These are phyloP conservation scores for Sarcophaga subvicina DNA, from an alignment of 2,888 invertebrate genomes.

Conservation along the genomic window DNA sequence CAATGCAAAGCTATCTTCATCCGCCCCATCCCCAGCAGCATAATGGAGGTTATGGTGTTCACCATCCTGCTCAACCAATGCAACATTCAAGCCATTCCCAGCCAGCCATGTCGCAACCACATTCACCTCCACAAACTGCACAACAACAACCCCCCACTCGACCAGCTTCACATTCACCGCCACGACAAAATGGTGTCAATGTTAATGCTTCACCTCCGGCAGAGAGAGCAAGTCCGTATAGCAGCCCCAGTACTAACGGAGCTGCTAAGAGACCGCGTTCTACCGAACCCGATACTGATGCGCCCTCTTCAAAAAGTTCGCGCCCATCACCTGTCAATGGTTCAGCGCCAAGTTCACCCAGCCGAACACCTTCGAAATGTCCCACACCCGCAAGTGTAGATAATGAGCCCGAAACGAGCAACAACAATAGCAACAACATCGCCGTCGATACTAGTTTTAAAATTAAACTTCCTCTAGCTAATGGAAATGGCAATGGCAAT, in stretches of 20 bases:
- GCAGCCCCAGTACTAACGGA: slow-evolving; percentile 5
- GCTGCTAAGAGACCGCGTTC: slow-evolving; percentile 44
- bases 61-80: slow-evolving; percentile 17
- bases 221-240: slow-evolving; percentile 33
- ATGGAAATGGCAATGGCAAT: slow-evolving; percentile 25
- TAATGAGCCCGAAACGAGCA: slow-evolving; percentile 63
- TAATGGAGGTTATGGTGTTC: slow-evolving; percentile 24
- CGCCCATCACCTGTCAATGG: slow-evolving; percentile 57
- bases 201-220: background rate
- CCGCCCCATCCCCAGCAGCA: slow-evolving; percentile 59
- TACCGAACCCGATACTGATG: slow-evolving; percentile 42
- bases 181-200: slow-evolving; percentile 39
- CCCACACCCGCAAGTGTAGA: slow-evolving; percentile 62
- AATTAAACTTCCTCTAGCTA: slow-evolving; percentile 53
- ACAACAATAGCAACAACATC: slow-evolving; percentile 34
- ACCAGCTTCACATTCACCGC: slow-evolving; percentile 60
- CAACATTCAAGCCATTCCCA: slow-evolving; percentile 30
- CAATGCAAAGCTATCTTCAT: slow-evolving; percentile 69
- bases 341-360: slow-evolving; percentile 40
- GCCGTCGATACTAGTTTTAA: slow-evolving; percentile 62
- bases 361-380: slow-evolving; percentile 71
- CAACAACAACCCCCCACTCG: slow-evolving; percentile 54
- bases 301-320: slow-evolving; percentile 40
- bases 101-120: slow-evolving; percentile 34
- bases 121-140: slow-evolving; percentile 39